Base-by-base conservation (phyloP, 2,113 vertebrate species). In the Eira barbara region DNA sequence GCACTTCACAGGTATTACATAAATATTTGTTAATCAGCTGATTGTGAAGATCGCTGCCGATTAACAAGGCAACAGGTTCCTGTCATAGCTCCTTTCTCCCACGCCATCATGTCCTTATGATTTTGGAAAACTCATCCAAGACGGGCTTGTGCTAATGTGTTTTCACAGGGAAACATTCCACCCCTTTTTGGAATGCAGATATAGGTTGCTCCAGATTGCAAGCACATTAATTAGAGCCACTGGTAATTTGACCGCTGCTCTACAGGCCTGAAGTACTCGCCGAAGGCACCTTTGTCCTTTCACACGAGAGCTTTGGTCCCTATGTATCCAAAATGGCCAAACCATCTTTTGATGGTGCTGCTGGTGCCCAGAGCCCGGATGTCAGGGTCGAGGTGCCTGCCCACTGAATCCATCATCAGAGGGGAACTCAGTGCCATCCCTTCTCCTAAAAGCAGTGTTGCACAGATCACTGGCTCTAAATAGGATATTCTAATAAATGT, bases 221-320 rank as follows among this genome's bases (percentile, higher is more conserved):
- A 67, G 27, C 45, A 57, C 83, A 69, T 55, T 95, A 92, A 96
- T 95, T 94, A 96, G 97, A 96, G 91, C 36, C 63, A 67, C 39
- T 81, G 83, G 57, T 84, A 88, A 97, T 96, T 92, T 89, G 80
- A 93, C n/a, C 45, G 92, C 95, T 59, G 89, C 36, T 74, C 81
- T 78, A 93, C 94, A 92, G 65, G 39, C 91, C 91, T 45, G 74
- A 47, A 95, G 59, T 52, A n/a, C 81, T 91, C 67, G 61, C 39
- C 36, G 55, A 96, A 93, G 88, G 21, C 47, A 84, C 80, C 91
- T 97, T 17, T 71, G 76, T 85, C 57, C 78, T 83, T 88, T 63
- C 6, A 52, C 42, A 29, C 4, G 36, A 65, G 23, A 81, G 79
- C 17, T 89, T 79, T 47, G 71, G 63, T 94, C 31, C 49, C 63